Percentiles rank a stretch among this genome's conserved stretches.
Conservation (phyloP, 1,140 invertebrate species). For the Adelges cooleyi region DNA sequence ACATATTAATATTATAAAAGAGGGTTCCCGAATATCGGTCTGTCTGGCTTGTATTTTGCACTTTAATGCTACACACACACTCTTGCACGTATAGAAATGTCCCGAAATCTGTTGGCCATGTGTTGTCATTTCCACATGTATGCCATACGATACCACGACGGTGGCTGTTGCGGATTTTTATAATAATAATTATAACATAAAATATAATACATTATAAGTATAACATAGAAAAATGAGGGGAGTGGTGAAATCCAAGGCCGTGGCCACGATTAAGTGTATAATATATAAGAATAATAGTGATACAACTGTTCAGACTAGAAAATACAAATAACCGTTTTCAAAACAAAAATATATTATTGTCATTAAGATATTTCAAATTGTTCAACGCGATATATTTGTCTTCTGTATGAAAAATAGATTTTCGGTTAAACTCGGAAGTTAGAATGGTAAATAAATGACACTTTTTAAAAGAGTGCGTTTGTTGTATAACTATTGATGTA, state of each 20-base stretch:
- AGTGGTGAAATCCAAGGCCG: constrained; percentile 21
- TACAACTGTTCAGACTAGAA: too few species aligned
- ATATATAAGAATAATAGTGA: too few species aligned
- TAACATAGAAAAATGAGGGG: neutral
- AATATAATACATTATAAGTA: neutral
- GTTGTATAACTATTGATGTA: too few species aligned
- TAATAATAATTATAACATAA: constrained; percentile 18
- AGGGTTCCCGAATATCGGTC: neutral
- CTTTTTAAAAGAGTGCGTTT: too few species aligned
- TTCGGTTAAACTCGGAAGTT: too few species aligned
- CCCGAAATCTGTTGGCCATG: constrained; percentile 24
- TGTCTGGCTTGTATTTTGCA: constrained; percentile 26
- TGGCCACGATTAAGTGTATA: too few species aligned
- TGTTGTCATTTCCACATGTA: constrained; percentile 3
- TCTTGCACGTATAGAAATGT: constrained; percentile 3
- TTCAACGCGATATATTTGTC: too few species aligned
- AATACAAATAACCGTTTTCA: too few species aligned
- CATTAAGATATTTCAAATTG: too few species aligned
- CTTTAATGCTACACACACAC: neutral
- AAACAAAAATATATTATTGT: too few species aligned
- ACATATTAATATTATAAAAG: neutral
- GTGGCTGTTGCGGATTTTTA: neutral
- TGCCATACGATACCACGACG: constrained; percentile 15
- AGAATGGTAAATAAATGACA: too few species aligned
- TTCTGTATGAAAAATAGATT: too few species aligned